Evolutionary conservation across 2,888 invertebrate genomes (phyloP), one percentile per base, ranked within the genome.

Genomic region (Poecilus cupreus): DNA sequence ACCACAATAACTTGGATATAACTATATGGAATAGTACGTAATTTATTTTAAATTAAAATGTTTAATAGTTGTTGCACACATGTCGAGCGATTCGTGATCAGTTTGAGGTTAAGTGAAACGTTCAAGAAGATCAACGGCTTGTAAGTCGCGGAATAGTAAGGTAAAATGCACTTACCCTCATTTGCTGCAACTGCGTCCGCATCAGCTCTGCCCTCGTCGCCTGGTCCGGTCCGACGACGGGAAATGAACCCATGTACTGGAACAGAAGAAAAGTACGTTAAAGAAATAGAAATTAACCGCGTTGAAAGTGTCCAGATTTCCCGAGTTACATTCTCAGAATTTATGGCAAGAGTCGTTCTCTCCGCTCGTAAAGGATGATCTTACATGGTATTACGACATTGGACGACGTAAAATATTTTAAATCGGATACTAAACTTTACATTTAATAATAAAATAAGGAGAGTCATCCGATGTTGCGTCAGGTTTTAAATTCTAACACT

Each of bases 171-270:
- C 32, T 32, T 32, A 93, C 93, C 91, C 92, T 91, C 89, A 93
- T 91, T 86, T 90, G 91, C 86, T 92, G 92, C 84, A 93, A 90
- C 85, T 92, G 92, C 80, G 91, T 89, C 85, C 93, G 91, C 85
- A 94, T 91, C 87, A 91, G 91, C 85, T 93, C 93, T 80, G 92
- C 92, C 86, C 93, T 91, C 84, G 92, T 90, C 86, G 91, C 89
- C 87, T 92, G 93, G 88, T 94, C 94, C 86, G 92, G 92, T 87
- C 93, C 94, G 86, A 91, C 91, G 88, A 94, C 94, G 87, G 93
- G 93, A 91, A 95, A 95, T 86, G 94, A 94, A 86, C 94, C 94
- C 92, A 94, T 93, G 90, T 94, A 93, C 93, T 93, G 92, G 13
- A 91, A 92, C n/a, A n/a, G n/a, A n/a, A n/a, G n/a, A n/a, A n/a